phyloP scores from a whole-genome alignment of 1,140 invertebrate genomes.

The Sycophaga agraensis region DNA sequence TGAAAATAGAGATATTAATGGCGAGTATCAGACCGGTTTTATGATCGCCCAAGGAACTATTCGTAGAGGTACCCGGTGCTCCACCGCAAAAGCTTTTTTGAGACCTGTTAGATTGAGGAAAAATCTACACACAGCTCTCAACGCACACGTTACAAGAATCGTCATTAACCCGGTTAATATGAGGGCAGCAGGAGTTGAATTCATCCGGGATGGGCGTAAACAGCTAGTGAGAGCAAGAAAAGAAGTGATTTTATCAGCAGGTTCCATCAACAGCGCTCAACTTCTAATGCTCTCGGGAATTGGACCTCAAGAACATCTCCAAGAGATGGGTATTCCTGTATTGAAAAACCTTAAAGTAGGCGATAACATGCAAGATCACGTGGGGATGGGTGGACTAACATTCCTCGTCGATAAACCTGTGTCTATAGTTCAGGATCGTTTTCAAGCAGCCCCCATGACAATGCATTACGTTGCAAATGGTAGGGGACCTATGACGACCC shows the following conservation, averaged over 20 bases:
- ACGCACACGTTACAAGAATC: conserved; percentile 72
- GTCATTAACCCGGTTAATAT: conserved; percentile 72
- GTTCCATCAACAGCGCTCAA: conserved; percentile 78
- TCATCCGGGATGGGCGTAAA: conserved; percentile 67
- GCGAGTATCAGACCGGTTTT: conserved; percentile 78
- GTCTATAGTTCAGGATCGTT: conserved; percentile 72
- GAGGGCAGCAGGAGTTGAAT: conserved; percentile 75
- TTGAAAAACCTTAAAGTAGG: conserved; percentile 75
- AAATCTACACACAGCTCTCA: conserved; percentile 80
- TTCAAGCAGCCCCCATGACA: conserved; percentile 73
- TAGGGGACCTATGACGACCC: conserved; percentile 79
- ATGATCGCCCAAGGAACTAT: conserved; percentile 91
- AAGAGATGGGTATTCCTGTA: conserved; percentile 69
- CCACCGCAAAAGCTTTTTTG: conserved; percentile 87
- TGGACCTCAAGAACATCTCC: conserved; percentile 75
- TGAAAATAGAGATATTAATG: conserved; percentile 83
- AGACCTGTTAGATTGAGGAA: conserved; percentile 72
- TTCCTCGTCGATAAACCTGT: conserved; percentile 77
- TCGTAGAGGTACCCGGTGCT: conserved; percentile 80
- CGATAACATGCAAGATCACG: conserved; percentile 80
- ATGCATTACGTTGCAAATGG: conserved; percentile 77
- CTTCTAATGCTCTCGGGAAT: conserved; percentile 86
- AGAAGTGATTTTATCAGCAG: conserved; percentile 79
- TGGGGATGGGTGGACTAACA: conserved; percentile 78
- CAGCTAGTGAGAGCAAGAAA: conserved; percentile 69